These are phyloP conservation scores for Centroberyx gerrardi DNA, from an alignment of 2,797 vertebrate species.

Conservation along the genomic window DNA sequence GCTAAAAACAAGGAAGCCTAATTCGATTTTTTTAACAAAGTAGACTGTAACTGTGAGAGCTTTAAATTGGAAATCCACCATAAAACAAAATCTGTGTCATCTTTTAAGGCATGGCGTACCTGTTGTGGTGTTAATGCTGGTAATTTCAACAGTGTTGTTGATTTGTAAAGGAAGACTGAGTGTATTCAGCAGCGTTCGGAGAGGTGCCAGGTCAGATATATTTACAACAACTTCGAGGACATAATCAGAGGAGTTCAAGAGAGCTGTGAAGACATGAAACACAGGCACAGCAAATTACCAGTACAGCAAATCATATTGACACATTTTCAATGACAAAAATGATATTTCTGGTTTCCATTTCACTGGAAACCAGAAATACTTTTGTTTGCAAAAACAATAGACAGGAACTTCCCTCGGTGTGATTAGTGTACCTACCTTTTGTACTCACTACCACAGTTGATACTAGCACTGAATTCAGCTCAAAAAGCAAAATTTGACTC, in stretches of 20 bases:
- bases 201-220: slow-evolving; percentile 8
- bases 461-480: not conserved
- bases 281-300: not conserved
- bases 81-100: not conserved
- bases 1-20: not conserved
- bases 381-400: no score
- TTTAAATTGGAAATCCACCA: no score
- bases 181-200: not conserved
- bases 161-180: not conserved
- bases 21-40: no score
- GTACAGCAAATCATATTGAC: no score
- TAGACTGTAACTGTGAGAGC: no score
- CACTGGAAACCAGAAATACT: no score
- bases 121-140: slow-evolving; percentile 50
- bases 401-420: no score
- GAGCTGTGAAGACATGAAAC: slow-evolving; percentile 33
- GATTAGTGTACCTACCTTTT: no score
- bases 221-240: slow-evolving; percentile 40
- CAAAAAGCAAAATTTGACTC: slow-evolving; percentile 14
- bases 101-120: slow-evolving; percentile 38
- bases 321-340: no score
- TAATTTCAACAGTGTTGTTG: slow-evolving; percentile 30
- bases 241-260: slow-evolving; percentile 8
- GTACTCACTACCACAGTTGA: not conserved
- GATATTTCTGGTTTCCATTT: no score